Evolutionary conservation across 2,888 invertebrate species (phyloP).

Genomic region (Hydrotaea cyrtoneurina): DNA sequence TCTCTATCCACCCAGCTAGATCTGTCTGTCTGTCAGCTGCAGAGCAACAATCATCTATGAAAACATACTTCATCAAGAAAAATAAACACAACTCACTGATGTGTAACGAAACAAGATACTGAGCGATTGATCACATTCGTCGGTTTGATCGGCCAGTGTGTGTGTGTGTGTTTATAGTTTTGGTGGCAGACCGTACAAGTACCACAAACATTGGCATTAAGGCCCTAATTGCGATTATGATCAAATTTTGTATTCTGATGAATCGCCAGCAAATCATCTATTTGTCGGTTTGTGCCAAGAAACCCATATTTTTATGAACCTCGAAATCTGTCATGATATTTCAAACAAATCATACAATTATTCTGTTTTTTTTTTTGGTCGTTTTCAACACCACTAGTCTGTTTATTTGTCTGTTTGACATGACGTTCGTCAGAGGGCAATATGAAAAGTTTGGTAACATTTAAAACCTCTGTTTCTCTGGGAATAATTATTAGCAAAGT

Average conservation of each 20-base stretch:
- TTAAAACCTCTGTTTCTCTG: too few species aligned
- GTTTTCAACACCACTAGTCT: conserved; percentile 41
- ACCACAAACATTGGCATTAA: not conserved
- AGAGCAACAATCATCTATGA: conserved; percentile 36
- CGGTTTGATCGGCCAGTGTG: conserved; percentile 10
- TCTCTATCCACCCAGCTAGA: too few species aligned
- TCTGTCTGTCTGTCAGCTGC: conserved; percentile 31
- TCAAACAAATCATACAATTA: conserved; percentile 38
- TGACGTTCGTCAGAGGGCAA: conserved; percentile 16
- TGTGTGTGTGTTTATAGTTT: not conserved
- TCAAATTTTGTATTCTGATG: conserved; percentile 16
- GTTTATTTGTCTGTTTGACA: conserved; percentile 55
- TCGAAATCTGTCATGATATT: conserved; percentile 44
- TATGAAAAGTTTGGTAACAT: conserved; percentile 26
- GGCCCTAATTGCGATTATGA: not conserved
- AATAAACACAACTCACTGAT: conserved; percentile 55
- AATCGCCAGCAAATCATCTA: conserved; percentile 38
- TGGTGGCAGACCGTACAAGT: not conserved
- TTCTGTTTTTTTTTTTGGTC: too few species aligned
- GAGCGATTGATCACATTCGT: conserved; percentile 57
- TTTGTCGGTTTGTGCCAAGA: conserved; percentile 21
- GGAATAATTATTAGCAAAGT: too few species aligned
- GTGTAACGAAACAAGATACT: conserved; percentile 50
- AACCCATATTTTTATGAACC: conserved; percentile 34
- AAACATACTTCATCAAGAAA: conserved; percentile 61